phyloP scores from a whole-genome alignment of 1,140 invertebrate species.

The Metopolophium dirhodum region DNA sequence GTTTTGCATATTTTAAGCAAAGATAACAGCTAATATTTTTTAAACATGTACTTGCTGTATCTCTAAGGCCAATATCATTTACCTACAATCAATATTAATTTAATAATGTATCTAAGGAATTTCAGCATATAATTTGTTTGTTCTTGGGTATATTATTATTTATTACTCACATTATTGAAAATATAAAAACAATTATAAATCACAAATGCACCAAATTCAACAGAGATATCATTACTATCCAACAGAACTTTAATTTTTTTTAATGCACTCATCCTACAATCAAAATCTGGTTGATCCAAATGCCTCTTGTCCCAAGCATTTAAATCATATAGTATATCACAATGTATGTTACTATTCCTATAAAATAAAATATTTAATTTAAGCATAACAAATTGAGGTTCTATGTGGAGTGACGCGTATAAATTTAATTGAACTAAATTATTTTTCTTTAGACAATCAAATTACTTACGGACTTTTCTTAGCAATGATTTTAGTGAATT shows the following conservation, averaged over 20 bases:
- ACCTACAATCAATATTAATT: slow-evolving; percentile 63
- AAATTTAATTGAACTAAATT: not conserved
- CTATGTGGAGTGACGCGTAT: not conserved
- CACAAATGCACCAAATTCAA: slow-evolving; percentile 75
- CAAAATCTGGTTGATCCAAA: slow-evolving; percentile 92
- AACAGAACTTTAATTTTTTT: slow-evolving; percentile 70
- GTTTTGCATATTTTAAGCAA: slow-evolving; percentile 62
- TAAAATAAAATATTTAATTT: not conserved
- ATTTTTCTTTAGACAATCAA: not conserved
- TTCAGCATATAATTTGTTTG: not conserved
- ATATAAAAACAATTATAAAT: slow-evolving; percentile 85
- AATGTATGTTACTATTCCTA: slow-evolving; percentile 54
- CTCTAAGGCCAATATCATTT: slow-evolving; percentile 82
- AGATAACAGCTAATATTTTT: slow-evolving; percentile 70
- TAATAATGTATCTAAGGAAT: slow-evolving; percentile 23
- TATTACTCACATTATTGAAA: slow-evolving; percentile 68
- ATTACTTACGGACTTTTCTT: slow-evolving; percentile 46
- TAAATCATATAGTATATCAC: slow-evolving; percentile 64
- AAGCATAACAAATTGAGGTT: not conserved
- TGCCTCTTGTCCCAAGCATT: slow-evolving; percentile 86
- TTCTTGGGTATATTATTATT: slow-evolving; percentile 50
- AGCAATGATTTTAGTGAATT: slow-evolving; percentile 49
- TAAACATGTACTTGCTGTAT: slow-evolving; percentile 78
- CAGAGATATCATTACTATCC: slow-evolving; percentile 66
- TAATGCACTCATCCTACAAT: slow-evolving; percentile 77